phyloP scores from a whole-genome alignment of 2,113 vertebrate species.

The Syngnathoides biaculeatus region DNA sequence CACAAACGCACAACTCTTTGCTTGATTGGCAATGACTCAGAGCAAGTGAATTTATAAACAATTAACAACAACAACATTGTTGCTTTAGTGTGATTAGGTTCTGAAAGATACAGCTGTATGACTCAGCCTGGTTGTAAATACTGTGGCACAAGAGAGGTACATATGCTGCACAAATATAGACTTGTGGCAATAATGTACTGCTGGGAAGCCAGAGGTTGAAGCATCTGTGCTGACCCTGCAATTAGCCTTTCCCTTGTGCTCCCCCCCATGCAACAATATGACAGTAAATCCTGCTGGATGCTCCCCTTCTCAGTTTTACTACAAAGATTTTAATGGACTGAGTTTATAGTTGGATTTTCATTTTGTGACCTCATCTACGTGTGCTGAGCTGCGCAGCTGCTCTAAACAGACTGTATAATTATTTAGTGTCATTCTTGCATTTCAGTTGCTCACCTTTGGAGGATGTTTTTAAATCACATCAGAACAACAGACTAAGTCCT shows the following conservation, averaged over 20 bases:
- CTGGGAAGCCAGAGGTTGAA: conserved; percentile 12
- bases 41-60: conserved; percentile 37
- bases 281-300: not conserved
- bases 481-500: conserved; percentile 31
- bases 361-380: not conserved
- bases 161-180: not conserved
- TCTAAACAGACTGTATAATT: not conserved
- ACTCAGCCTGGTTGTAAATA: conserved; percentile 30
- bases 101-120: conserved; percentile 30
- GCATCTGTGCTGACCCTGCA: conserved; percentile 65
- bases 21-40: conserved; percentile 10
- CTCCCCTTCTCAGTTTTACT: not conserved
- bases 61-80: conserved; percentile 55
- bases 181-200: conserved; percentile 10
- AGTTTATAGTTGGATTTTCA: not conserved
- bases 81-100: conserved; percentile 50
- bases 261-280: conserved; percentile 24
- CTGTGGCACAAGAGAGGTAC: conserved; percentile 12
- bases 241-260: conserved; percentile 47
- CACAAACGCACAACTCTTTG: not conserved
- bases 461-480: conserved; percentile 20
- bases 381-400: not conserved
- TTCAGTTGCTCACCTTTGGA: not conserved
- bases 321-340: not conserved
- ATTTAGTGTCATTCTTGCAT: not conserved